Evolutionary conservation across 2,797 vertebrate species (phyloP), one percentile per base, ranked within the genome.

Genomic region (Takifugu rubripes): DNA sequence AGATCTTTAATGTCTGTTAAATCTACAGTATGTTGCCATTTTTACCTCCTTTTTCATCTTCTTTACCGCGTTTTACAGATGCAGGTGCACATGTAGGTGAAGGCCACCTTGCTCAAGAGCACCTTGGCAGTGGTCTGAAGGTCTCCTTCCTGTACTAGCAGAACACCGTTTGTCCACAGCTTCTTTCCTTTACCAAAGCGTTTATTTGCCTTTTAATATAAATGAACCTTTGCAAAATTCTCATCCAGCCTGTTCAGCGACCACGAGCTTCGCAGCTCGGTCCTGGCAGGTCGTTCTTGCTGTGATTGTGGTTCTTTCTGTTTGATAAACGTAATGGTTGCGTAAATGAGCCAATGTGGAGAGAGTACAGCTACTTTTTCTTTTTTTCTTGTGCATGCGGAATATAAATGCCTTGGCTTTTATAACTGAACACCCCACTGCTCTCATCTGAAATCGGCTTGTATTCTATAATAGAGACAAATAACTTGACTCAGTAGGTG

Each of bases 401-500:
- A 48, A 62, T 54, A 58, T 62, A 46, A 68, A 74, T 68, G 59
- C 49, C 36, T 63, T 70, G 61, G 60, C 17, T 33, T 59, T 64
- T 63, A 66, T 44, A 70, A 81, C 59, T 72, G 63, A 78, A 83
- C 58, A 51, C 60, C 66, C 69, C 64, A 68, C 81, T 70, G 70
- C 51, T 66, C 62, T 56, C 16, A 60, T 58, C 16, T 48, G 46
- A 69, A 59, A 59, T 40, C 74, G 25, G 43, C 56, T 53, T 44
- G 47, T 27, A 3, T 52, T 63, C 55, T 61, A 17, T 75, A 74
- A 77, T 68, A 63, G 63, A 79, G 74, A 76, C 57, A 58, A 61
- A 75, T 82, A 74, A 71, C 71, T 77, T 72, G 50, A 66, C 70
- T 68, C 62, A 66, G 56, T 70, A 59, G 68, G 75, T 61, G 64